Evolutionary conservation across 2,113 vertebrate genomes (phyloP).

Genomic region (Hippoglossus stenolepis): DNA sequence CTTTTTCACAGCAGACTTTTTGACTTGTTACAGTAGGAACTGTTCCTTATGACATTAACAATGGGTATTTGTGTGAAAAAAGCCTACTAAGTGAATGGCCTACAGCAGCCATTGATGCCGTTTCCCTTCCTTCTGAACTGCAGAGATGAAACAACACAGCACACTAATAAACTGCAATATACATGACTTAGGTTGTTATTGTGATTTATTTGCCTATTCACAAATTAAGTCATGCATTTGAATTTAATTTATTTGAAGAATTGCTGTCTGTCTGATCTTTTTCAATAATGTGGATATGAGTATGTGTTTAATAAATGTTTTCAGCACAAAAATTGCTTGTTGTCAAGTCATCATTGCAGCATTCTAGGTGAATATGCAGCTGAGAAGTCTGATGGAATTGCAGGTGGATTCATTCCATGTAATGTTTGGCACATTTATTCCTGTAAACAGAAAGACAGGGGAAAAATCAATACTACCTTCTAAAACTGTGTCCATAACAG

Average conservation of each 20-base stretch:
- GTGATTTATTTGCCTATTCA: conserved; percentile 76
- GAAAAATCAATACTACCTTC: not conserved
- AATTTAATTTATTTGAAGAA: conserved; percentile 81
- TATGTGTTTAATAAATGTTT: conserved; percentile 85
- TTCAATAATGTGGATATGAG: conserved; percentile 77
- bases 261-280: conserved; percentile 67
- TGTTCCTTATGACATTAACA: not conserved
- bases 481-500: not conserved
- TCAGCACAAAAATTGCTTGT: conserved; percentile 51
- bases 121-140: conserved; percentile 73
- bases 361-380: not conserved
- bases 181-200: conserved; percentile 84
- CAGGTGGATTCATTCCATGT: not conserved
- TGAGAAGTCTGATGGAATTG: not conserved
- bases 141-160: conserved; percentile 60
- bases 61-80: not conserved
- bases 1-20: not conserved
- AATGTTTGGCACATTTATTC: not conserved
- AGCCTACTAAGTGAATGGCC: conserved; percentile 3
- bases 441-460: not conserved
- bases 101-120: conserved; percentile 40
- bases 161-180: conserved; percentile 83
- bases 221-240: conserved; percentile 69
- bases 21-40: not conserved
- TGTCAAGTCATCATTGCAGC: conserved; percentile 22